These are phyloP conservation scores for Isurus oxyrinchus DNA, from an alignment of 2,113 vertebrate genomes.

Conservation along the genomic window DNA sequence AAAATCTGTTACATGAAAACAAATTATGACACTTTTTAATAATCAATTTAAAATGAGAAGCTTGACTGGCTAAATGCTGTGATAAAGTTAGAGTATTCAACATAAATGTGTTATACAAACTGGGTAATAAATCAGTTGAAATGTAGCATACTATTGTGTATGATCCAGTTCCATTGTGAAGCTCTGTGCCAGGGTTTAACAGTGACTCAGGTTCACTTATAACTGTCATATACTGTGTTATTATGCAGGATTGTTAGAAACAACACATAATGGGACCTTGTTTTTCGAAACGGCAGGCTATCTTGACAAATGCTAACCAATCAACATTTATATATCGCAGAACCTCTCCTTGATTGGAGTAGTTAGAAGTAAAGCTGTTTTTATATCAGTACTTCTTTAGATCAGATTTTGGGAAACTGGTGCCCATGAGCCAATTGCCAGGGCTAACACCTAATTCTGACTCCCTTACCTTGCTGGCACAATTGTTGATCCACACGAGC, in stretches of 20 bases:
- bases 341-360: not conserved
- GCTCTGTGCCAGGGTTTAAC: not conserved
- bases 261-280: not conserved
- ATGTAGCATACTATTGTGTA: not conserved
- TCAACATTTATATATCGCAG: not conserved
- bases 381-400: not conserved
- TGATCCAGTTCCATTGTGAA: not conserved
- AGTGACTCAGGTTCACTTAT: not conserved
- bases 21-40: not conserved
- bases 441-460: not conserved
- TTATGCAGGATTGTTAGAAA: not conserved
- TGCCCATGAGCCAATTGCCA: not conserved
- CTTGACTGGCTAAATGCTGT: not conserved
- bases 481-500: not conserved
- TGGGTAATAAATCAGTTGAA: not conserved
- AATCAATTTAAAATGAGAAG: not conserved
- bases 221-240: not conserved
- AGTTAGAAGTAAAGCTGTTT: not conserved
- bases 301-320: not conserved
- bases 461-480: not conserved
- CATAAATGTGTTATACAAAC: not conserved
- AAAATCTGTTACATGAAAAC: not conserved
- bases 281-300: not conserved
- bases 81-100: too few species aligned
- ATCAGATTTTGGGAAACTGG: not conserved